phyloP scores from a whole-genome alignment of 2,113 vertebrate species.

The Atherinomorus stipes region DNA sequence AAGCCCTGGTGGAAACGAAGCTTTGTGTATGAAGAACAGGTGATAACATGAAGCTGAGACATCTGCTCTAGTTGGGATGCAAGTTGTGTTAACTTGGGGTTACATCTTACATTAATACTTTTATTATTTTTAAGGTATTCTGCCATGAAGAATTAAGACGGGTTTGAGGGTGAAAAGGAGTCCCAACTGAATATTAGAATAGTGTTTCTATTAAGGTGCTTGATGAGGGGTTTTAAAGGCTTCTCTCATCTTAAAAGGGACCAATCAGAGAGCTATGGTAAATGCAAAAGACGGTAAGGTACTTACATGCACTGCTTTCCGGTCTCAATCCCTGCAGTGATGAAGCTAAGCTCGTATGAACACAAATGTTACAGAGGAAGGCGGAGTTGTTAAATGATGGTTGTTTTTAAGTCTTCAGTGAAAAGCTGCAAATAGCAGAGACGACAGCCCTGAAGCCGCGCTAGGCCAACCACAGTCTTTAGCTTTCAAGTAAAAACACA shows the following conservation, averaged over 20 bases:
- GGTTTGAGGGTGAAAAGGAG: too few relatives aligned
- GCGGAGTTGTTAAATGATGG: constrained; percentile 23
- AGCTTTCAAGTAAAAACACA: constrained; percentile 74
- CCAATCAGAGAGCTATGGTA: too few relatives aligned
- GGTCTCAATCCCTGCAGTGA: not conserved
- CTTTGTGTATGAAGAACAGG: too few relatives aligned
- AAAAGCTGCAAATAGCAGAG: constrained; percentile 8
- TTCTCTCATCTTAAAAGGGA: too few relatives aligned
- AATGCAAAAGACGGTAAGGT: not conserved
- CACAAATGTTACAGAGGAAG: not conserved
- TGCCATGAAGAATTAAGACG: too few relatives aligned
- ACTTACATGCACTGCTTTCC: not conserved
- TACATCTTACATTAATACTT: not conserved
- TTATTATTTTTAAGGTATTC: not conserved
- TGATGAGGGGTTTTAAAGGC: too few relatives aligned
- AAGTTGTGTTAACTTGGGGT: not conserved
- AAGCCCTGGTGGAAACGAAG: too few relatives aligned
- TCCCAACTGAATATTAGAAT: too few relatives aligned
- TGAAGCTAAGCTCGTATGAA: constrained; percentile 4
- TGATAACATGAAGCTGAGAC: not conserved
- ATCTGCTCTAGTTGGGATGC: not conserved
- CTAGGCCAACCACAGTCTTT: constrained; percentile 58
- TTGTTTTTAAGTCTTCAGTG: constrained; percentile 28
- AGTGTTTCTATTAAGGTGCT: too few relatives aligned
- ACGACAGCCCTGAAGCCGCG: constrained; percentile 22